Percentiles rank a stretch among this genome's conserved stretches.
These are phyloP conservation scores for Syngnathoides biaculeatus DNA, from an alignment of 2,113 vertebrate species.

Conservation along the genomic window DNA sequence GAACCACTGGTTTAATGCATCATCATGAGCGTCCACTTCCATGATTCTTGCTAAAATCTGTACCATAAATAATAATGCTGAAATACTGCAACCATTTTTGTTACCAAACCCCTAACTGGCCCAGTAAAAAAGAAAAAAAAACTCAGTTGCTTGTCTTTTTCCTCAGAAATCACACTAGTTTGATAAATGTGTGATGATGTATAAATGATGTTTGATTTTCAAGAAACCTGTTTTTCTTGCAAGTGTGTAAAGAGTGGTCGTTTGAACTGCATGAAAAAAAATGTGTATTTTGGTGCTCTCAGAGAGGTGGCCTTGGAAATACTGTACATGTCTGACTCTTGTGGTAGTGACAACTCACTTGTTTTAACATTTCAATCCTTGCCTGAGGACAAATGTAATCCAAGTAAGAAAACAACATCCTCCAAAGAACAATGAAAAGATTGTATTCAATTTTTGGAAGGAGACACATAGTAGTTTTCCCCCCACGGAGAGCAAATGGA, in stretches of 20 bases:
- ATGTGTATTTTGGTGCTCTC: constrained; percentile 16
- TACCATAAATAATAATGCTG: too few species aligned
- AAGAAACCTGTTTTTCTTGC: not conserved
- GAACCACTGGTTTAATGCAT: too few species aligned
- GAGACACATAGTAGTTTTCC: not conserved
- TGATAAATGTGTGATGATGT: not conserved
- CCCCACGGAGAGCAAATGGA: not conserved
- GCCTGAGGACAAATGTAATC: constrained; percentile 28
- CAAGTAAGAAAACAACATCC: constrained; percentile 32
- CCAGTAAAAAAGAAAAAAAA: not conserved
- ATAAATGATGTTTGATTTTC: not conserved
- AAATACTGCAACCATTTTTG: too few species aligned
- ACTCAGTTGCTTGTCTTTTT: not conserved
- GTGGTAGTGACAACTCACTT: constrained; percentile 31
- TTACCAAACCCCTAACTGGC: not conserved
- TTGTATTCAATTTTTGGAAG: constrained; percentile 5
- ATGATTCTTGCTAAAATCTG: too few species aligned
- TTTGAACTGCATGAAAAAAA: constrained; percentile 14
- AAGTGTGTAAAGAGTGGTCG: not conserved
- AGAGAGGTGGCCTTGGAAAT: constrained; percentile 7
- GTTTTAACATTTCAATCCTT: constrained; percentile 40
- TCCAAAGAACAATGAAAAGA: constrained; percentile 41
- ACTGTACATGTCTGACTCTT: constrained; percentile 24
- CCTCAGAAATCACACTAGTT: not conserved
- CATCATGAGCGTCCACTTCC: too few species aligned